Evolutionary conservation across 2,113 vertebrate species (phyloP), one percentile per base, ranked within the genome.

Genomic region (Eurystomus gularis): DNA sequence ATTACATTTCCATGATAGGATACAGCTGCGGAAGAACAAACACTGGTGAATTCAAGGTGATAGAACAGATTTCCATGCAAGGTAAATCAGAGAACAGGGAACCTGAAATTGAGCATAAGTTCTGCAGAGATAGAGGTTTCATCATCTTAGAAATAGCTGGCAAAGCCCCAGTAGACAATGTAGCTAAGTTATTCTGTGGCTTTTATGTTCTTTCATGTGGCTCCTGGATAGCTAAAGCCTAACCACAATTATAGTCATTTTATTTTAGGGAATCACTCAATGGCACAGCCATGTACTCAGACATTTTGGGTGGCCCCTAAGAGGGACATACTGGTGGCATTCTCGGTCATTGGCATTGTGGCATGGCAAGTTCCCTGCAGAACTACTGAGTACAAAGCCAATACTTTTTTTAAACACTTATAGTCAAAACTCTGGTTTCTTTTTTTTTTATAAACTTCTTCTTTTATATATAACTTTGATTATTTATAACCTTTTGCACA

Each of bases 251-350:
- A 96, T 35, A 97, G 92, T 96, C 52, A 92, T 96, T 93, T 97
- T 97, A 97, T 97, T 97, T 97, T 94, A 94, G 88, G 92, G 96
- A 95, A 93, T 90, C 89, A 96, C 85, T 94, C 87, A 95, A 92
- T 84, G 91, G 83, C 88, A 92, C 90, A 66, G 73, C 39, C 76
- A 82, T 91, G 44, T 81, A 85, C 78, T 66, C 70, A 95, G 84
- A 87, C 95, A 89, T 97, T 94, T 97, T 97, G 96, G 94, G 97
- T 97, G 97, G 96, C 95, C 96, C 86, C 91, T 89, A 55, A 83
- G 71, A 92, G 52, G 40, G 77, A 86, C 68, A 66, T 79, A 93
- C 29, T 88, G 55, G 92, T 94, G 76, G 77, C 95, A 93, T 93
- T 97, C 93, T 96, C 4, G 42, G 77, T 95, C 87, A 89, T 55